These are phyloP conservation scores for Xiphydria camelus DNA, from an alignment of 2,888 invertebrate genomes.

Conservation along the genomic window DNA sequence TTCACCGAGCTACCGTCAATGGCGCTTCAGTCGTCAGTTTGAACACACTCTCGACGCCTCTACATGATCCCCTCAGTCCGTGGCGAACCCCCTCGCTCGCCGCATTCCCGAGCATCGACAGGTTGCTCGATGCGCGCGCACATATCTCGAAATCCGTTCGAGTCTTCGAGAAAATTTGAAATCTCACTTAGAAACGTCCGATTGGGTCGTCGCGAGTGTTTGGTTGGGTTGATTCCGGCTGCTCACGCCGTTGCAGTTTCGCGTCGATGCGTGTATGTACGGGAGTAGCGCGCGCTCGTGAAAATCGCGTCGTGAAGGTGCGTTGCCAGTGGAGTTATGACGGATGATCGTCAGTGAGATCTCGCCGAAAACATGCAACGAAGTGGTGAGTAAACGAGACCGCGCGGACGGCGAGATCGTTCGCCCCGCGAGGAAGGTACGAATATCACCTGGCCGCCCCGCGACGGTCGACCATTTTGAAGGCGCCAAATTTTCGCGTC, in stretches of 20 bases:
- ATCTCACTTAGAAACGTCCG: constrained; percentile 19
- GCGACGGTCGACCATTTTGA: constrained; percentile 39
- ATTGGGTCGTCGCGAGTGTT: constrained; percentile 18
- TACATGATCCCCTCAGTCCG: no score
- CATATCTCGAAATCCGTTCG: constrained; percentile 29
- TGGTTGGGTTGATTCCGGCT: constrained; percentile 1
- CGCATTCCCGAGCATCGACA: no score
- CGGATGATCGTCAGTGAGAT: constrained; percentile 25
- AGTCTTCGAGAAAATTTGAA: constrained; percentile 30
- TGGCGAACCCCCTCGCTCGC: no score
- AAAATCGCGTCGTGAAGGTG: constrained; percentile 3
- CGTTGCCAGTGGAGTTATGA: constrained; percentile 22
- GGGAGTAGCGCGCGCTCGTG: constrained; percentile 12
- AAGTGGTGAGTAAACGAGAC: constrained; percentile 35
- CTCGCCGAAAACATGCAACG: constrained; percentile 36
- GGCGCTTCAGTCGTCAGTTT: no score
- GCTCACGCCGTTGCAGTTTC: constrained; percentile 15
- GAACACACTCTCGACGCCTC: no score
- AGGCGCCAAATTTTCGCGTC: constrained; percentile 45
- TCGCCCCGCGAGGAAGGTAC: constrained; percentile 2
- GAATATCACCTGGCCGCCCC: constrained; percentile 14
- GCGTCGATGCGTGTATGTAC: constrained; percentile 29
- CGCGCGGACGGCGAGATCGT: neutral
- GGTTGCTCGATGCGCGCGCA: no score
- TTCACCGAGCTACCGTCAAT: neutral